Evolutionary conservation across 1,140 invertebrate genomes (phyloP), one percentile per base, ranked within the genome.

Genomic region (Hormaphis cornu): DNA sequence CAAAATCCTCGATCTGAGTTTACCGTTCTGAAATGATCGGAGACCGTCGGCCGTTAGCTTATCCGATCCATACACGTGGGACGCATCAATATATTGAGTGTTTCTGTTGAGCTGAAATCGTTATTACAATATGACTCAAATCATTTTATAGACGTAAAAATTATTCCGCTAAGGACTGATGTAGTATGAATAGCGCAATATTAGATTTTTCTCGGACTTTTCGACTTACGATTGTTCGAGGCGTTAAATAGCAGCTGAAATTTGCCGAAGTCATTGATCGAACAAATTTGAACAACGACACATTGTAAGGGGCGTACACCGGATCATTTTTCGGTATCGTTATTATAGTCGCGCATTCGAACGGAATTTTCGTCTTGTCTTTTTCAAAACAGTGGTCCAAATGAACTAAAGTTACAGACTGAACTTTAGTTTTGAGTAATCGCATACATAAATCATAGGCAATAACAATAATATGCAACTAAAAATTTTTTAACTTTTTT

Each of bases 1-100:
- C 3, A 63, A 28, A 22, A 46, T 46, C 5, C 24, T 9, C 16
- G 58, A 63, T 7, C 26, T 18, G 8, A 63, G 58, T 46, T 30
- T 63, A 30, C 58, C 58, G 16, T 63, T 46, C 28, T 46, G 4
- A 28, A 63, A 63, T n/a, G 37, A 20, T 28, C 58, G 22, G 6
- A 63, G 58, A 20, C 14, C n/a, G 16, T 63, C 42, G 1, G 26
- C 58, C n/a, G n/a, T 63, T 9, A 14, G 14, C 46, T 63, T 28
- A 16, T 63, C 10, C 8, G 58, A 63, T 3, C 58, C 58, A 10
- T 63, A 63, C 12, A 63, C 42, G 9, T 63, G 40, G 0, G 58
- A 63, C 8, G 40, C 58, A 18, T 63, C 58, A 10, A 63, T 63
- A 28, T 63, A 63, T 30, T 63, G 58, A 28, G 58, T 63, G 20